Evolutionary conservation across 2,797 vertebrate genomes (phyloP).

Genomic region (Galago senegalensis): DNA sequence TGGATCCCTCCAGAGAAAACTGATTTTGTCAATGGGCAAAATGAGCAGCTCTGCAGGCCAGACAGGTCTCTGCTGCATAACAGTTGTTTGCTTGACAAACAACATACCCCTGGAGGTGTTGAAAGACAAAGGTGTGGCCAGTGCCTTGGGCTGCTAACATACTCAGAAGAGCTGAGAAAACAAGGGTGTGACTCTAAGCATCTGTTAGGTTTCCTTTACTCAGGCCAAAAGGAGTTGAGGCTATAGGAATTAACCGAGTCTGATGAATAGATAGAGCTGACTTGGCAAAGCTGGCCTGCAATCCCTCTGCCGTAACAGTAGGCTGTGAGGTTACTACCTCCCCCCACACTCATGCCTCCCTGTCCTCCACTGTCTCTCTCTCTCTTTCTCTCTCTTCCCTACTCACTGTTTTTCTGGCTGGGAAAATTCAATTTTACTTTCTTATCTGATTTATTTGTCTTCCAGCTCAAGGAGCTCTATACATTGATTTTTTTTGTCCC

Average conservation of each 20-base stretch:
- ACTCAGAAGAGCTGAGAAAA: slow-evolving; percentile 74
- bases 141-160: slow-evolving; percentile 65
- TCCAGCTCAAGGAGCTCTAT: not conserved
- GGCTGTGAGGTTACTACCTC: slow-evolving; percentile 13
- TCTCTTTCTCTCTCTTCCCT: not conserved
- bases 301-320: not conserved
- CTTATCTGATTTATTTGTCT: slow-evolving; percentile 56
- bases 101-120: slow-evolving; percentile 62
- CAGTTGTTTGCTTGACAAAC: slow-evolving; percentile 67
- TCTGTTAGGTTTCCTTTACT: slow-evolving; percentile 72
- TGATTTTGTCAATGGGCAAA: slow-evolving; percentile 33
- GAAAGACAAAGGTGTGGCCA: slow-evolving; percentile 69
- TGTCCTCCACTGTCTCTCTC: not conserved
- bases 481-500: not conserved
- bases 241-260: slow-evolving; percentile 49
- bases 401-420: not conserved
- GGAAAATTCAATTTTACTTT: slow-evolving; percentile 37
- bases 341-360: no score
- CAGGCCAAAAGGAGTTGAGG: slow-evolving; percentile 56
- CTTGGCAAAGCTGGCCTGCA: not conserved
- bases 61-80: not conserved
- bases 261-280: slow-evolving; percentile 63
- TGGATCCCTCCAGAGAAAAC: slow-evolving; percentile 8
- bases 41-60: not conserved
- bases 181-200: slow-evolving; percentile 64